phyloP scores from a whole-genome alignment of 1,140 invertebrate genomes.

The Cherax quadricarinatus region DNA sequence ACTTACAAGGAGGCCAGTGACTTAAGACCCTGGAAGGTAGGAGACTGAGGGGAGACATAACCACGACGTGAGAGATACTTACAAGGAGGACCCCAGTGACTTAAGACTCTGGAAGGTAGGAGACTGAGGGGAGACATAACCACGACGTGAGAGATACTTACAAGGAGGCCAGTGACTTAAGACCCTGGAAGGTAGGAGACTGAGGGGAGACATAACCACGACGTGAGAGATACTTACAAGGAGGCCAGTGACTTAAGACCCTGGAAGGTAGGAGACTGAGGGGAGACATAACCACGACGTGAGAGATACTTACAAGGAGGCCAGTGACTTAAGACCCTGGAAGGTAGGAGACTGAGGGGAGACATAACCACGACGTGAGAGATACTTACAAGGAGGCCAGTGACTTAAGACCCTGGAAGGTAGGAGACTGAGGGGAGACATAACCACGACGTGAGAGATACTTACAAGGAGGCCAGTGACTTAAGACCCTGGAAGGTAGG shows the following conservation, averaged over 20 bases:
- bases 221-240: conserved; percentile 86
- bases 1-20: conserved; percentile 97
- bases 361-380: not conserved
- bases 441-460: conserved; percentile 75
- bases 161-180: conserved; percentile 93
- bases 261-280: too few species aligned
- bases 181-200: too few species aligned
- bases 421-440: too few species aligned
- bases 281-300: too few species aligned
- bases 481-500: conserved; percentile 76
- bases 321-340: conserved; percentile 83
- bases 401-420: conserved; percentile 79
- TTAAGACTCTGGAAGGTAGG: conserved; percentile 83
- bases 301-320: conserved; percentile 91
- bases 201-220: too few species aligned
- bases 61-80: conserved; percentile 80
- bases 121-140: too few species aligned
- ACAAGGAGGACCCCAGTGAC: conserved; percentile 96
- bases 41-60: too few species aligned
- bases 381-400: conserved; percentile 96
- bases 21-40: conserved; percentile 76
- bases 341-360: too few species aligned
- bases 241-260: conserved; percentile 88
- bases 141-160: conserved; percentile 82
- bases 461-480: conserved; percentile 96